Conservation (phyloP, 2,888 invertebrate genomes). For the Cantharis rustica region DNA sequence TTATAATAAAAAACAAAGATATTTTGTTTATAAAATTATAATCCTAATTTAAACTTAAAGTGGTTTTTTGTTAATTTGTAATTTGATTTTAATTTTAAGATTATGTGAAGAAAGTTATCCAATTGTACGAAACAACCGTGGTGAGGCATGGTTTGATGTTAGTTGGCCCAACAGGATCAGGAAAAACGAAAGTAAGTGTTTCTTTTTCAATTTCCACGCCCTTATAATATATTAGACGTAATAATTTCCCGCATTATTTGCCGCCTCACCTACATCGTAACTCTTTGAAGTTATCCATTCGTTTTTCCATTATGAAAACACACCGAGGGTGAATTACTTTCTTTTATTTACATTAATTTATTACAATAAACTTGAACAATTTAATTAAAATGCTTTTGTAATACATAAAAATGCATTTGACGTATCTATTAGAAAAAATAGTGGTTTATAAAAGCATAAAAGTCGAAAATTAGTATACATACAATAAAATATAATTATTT, state of each 20-base stretch:
- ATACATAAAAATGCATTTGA: too few species aligned
- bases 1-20: too few species aligned
- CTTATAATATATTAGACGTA: background rate
- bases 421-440: background rate
- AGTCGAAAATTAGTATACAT: background rate
- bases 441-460: background rate
- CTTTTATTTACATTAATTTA: background rate
- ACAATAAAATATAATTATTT: too few species aligned
- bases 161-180: slow-evolving; percentile 79
- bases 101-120: slow-evolving; percentile 77
- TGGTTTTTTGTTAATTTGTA: too few species aligned
- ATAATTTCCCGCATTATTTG: background rate
- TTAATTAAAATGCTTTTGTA: background rate
- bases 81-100: slow-evolving; percentile 56
- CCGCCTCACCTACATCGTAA: background rate
- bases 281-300: background rate
- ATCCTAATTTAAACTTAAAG: too few species aligned
- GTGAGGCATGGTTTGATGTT: slow-evolving; percentile 84
- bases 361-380: background rate
- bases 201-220: slow-evolving; percentile 4
- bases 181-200: slow-evolving; percentile 75
- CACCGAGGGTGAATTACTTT: background rate
- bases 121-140: slow-evolving; percentile 81
- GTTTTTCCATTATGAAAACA: background rate
- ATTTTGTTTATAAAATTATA: too few species aligned